Conservation (phyloP, 2,888 invertebrate species). For the Helicoverpa assulta region DNA sequence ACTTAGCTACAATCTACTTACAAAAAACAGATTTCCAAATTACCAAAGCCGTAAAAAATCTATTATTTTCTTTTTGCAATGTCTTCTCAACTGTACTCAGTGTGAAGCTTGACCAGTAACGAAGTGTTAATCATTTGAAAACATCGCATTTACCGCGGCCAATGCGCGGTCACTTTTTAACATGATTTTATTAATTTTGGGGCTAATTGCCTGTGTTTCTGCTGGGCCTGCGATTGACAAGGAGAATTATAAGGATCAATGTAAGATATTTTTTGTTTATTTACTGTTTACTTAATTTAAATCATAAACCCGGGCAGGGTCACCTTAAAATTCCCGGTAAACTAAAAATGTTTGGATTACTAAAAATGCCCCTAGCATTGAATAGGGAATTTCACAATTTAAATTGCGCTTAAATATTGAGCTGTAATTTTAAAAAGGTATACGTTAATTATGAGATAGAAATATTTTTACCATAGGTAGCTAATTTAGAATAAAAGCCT, state of each 20-base stretch:
- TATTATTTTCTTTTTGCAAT: conserved; percentile 17
- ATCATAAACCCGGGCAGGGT: no score
- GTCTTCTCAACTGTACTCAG: conserved; percentile 32
- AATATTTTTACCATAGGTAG: no score
- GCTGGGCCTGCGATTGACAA: conserved; percentile 32
- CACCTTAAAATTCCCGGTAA: background rate
- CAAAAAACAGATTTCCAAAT: conserved; percentile 29
- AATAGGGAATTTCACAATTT: no score
- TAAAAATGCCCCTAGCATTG: no score
- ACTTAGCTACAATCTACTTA: background rate
- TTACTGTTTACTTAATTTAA: no score
- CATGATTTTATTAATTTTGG: conserved; percentile 41
- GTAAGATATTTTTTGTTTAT: conserved; percentile 62
- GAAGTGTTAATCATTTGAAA: conserved; percentile 13
- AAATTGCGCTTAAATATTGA: no score
- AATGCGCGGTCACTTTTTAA: conserved; percentile 12
- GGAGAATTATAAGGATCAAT: conserved; percentile 70
- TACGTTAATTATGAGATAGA: no score
- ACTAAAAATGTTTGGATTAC: no score
- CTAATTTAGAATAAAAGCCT: no score
- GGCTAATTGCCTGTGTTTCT: conserved; percentile 17
- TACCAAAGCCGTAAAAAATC: background rate
- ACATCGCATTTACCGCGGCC: conserved; percentile 8
- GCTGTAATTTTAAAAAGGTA: no score
- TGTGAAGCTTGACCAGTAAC: conserved; percentile 1